Conservation (phyloP, 2,113 vertebrate genomes). For the Centropristis striata region DNA sequence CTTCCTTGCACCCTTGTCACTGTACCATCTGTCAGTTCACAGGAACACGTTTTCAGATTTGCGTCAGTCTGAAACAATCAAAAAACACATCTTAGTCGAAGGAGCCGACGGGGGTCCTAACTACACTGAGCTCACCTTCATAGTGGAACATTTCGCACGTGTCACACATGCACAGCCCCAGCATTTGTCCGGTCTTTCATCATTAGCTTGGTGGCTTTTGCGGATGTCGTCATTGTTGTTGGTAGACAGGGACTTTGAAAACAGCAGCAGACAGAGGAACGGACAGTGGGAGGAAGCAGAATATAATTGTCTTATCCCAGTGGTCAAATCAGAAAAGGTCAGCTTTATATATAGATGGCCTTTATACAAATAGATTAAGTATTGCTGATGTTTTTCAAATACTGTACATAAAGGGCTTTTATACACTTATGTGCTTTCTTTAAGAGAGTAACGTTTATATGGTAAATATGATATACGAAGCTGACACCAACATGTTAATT, state of each 20-base stretch:
- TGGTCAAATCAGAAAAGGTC: conserved; percentile 22
- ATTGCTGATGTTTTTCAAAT: conserved; percentile 1
- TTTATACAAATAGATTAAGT: conserved; percentile 9
- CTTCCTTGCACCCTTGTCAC: neutral
- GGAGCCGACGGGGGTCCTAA: neutral
- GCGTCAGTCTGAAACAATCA: conserved; percentile 6
- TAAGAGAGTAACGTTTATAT: neutral
- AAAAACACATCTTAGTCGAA: neutral
- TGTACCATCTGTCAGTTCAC: conserved; percentile 1
- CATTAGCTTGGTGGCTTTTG: neutral
- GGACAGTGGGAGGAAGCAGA: conserved; percentile 24
- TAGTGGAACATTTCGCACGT: conserved; percentile 15
- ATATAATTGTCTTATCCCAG: conserved; percentile 26
- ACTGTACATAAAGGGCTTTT: neutral
- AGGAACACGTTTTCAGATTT: conserved; percentile 9
- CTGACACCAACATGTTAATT: too few species aligned
- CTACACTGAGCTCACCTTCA: conserved; percentile 3
- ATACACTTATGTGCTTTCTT: too few species aligned
- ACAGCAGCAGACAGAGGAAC: conserved; percentile 42
- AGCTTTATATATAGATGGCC: conserved; percentile 27
- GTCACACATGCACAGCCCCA: neutral
- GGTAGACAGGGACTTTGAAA: conserved; percentile 33
- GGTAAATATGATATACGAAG: too few species aligned
- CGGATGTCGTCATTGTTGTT: conserved; percentile 13
- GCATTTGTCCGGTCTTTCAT: conserved; percentile 24